Base-by-base conservation (phyloP, 2,113 vertebrate genomes). In the Jacana jacana region DNA sequence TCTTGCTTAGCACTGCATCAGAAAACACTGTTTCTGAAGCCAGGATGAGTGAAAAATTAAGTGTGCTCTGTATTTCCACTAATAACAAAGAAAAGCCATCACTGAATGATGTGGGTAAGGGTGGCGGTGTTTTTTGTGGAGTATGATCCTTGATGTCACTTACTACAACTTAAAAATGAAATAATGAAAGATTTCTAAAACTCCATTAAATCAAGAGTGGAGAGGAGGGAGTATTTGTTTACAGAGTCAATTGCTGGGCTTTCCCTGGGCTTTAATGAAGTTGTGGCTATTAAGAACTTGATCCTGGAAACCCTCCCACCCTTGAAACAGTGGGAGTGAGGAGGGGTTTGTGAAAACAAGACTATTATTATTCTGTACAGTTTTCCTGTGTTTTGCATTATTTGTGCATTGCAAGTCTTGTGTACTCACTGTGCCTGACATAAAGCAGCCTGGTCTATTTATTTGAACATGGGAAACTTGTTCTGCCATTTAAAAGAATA, bases 251-350 rank as follows among this genome's bases (percentile, higher is more conserved):
- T 93, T 95, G 83, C 6, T 80, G 77, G 73, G 75, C 84, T 91
- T 88, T 95, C 90, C 84, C 31, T 84, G 52, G 69, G 52, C 80
- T 91, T 95, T 90, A 95, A 88, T 95, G 86, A 95, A 94, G 88
- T 63, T 80, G 92, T 77, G 81, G 66, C 86, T 96, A 48, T 81
- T 92, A 77, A 91, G 93, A 96, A 96, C 70, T 84, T 79, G 83
- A 96, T 96, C 88, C 88, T 96, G 58, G 54, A 96, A 95, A 94
- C 72, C 49, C 52, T 96, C 88, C 68, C 42, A 87, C 35, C 37
- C 79, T 91, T 87, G 75, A 95, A 90, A 71, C 17, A 13, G 86
- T 85, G 70, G 77, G 81, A 81, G 84, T 22, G 86, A 93, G 76
- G 75, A 95, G 72, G 39, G 40, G 61, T 60, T 91, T 93, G 73